Conservation (phyloP, 1,140 invertebrate species). For the Pantala flavescens region DNA sequence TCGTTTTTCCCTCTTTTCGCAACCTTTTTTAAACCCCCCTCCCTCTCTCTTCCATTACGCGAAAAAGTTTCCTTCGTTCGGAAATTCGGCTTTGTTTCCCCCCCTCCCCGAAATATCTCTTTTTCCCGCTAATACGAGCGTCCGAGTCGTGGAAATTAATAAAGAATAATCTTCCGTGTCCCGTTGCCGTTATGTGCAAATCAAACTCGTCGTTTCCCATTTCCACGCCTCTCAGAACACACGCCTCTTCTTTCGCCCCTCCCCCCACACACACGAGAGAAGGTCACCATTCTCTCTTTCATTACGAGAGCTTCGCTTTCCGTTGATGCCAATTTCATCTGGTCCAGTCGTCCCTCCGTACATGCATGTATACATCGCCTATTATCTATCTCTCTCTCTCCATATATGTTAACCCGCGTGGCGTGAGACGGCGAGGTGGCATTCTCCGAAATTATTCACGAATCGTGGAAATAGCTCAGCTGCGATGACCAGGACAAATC, state of each 20-base stretch:
- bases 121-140: not conserved
- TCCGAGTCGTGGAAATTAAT: not conserved
- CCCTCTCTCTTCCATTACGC: not conserved
- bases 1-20: not conserved
- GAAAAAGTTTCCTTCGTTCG: not conserved
- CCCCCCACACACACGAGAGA: not conserved
- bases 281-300: not conserved
- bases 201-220: not conserved
- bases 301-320: not conserved
- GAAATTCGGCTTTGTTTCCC: not conserved
- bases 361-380: not conserved
- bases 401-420: not conserved
- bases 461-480: slow-evolving; percentile 8
- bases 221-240: not conserved
- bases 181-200: not conserved
- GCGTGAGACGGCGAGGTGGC: not conserved
- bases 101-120: not conserved
- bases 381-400: not conserved
- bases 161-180: not conserved
- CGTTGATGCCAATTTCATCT: not conserved
- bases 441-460: slow-evolving; percentile 9
- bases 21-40: not conserved
- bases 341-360: not conserved
- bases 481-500: slow-evolving; percentile 7
- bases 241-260: not conserved